Conservation (phyloP, 2,888 invertebrate species). For the Chironomus tentans region DNA sequence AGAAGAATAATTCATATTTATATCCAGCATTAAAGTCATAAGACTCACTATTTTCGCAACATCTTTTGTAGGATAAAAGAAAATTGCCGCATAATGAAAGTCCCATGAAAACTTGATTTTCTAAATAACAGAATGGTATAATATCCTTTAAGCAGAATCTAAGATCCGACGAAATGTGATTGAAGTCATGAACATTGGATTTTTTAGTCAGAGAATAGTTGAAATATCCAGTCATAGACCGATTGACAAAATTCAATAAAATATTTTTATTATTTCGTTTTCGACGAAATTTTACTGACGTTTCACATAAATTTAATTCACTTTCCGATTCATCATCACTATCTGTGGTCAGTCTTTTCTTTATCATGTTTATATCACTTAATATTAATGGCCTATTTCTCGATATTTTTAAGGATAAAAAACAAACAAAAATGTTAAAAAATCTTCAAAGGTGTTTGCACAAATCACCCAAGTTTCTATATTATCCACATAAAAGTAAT, state of each 20-base stretch:
- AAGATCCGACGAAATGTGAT: slow-evolving; percentile 49
- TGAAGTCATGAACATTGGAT: not conserved
- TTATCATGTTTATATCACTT: slow-evolving; percentile 18
- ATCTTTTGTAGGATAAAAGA: slow-evolving; percentile 71
- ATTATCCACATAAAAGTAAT: not conserved
- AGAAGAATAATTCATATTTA: slow-evolving; percentile 48
- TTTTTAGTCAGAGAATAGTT: not conserved
- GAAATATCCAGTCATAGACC: not conserved
- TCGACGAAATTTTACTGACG: not conserved
- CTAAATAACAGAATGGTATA: slow-evolving; percentile 47
- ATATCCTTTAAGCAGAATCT: slow-evolving; percentile 55
- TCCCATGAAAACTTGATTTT: slow-evolving; percentile 80
- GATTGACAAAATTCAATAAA: slow-evolving; percentile 10
- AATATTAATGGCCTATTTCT: not conserved
- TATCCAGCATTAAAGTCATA: slow-evolving; percentile 50
- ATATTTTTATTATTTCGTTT: not conserved
- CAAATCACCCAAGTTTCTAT: not conserved
- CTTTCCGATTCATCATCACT: slow-evolving; percentile 2
- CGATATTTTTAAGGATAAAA: not conserved
- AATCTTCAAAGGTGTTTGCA: not conserved
- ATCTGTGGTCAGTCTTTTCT: slow-evolving; percentile 21
- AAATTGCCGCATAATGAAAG: slow-evolving; percentile 91
- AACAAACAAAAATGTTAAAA: not conserved
- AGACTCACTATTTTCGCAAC: slow-evolving; percentile 46
- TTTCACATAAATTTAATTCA: not conserved